Conservation (phyloP, 2,888 invertebrate species). For the Oligia strigilis region DNA sequence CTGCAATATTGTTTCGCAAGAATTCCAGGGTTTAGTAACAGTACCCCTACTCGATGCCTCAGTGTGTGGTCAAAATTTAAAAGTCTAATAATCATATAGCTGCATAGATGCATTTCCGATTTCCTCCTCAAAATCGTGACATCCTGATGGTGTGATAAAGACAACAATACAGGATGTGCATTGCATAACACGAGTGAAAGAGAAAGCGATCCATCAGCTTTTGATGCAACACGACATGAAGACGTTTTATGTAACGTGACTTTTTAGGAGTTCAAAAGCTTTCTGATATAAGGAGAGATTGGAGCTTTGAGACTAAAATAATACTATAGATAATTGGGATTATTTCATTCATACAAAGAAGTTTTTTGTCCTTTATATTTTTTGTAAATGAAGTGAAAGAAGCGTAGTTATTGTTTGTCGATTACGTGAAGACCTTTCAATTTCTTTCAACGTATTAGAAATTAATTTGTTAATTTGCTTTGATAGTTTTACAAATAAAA, state of each 20-base stretch:
- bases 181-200: constrained; percentile 66
- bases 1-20: too few relatives aligned
- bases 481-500: neutral
- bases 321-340: constrained; percentile 16
- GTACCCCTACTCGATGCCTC: neutral
- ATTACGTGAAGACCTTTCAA: constrained; percentile 26
- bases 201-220: constrained; percentile 65
- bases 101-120: constrained; percentile 63
- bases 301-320: constrained; percentile 30
- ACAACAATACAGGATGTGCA: constrained; percentile 52
- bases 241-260: constrained; percentile 63
- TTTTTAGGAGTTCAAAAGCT: constrained; percentile 59
- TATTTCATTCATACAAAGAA: constrained; percentile 15
- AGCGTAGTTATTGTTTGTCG: constrained; percentile 12
- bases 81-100: constrained; percentile 4
- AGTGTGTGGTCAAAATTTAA: constrained; percentile 40
- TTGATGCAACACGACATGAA: constrained; percentile 55
- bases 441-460: neutral
- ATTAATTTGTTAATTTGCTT: neutral
- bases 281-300: constrained; percentile 41
- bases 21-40: neutral
- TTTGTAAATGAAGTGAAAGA: neutral
- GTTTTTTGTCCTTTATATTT: neutral
- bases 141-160: constrained; percentile 57
- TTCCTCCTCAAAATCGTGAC: constrained; percentile 62